Evolutionary conservation across 2,113 vertebrate genomes (phyloP).

Genomic region (Canis aureus): DNA sequence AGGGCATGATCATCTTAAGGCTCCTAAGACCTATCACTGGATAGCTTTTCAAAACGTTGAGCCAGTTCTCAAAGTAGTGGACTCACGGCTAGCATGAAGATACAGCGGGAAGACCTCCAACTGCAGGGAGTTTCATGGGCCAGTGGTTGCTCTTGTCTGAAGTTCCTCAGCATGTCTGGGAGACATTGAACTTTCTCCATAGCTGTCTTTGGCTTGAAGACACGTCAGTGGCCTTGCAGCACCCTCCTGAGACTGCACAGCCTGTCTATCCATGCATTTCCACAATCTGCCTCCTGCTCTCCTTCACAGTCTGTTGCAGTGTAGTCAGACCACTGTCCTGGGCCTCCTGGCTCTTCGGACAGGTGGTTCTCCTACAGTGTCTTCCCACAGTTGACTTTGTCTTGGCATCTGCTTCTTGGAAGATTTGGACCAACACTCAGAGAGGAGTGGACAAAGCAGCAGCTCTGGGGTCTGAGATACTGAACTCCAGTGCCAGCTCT

Average conservation of each 20-base stretch:
- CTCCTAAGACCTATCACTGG: not conserved
- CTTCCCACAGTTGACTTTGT: not conserved
- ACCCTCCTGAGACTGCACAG: not conserved
- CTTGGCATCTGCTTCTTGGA: not conserved
- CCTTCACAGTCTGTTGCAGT: not conserved
- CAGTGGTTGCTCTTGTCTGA: not conserved
- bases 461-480: not conserved
- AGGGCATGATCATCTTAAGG: not conserved
- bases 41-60: not conserved
- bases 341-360: not conserved
- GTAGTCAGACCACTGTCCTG: not conserved
- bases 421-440: accelerated
- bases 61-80: not conserved
- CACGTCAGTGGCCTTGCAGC: not conserved
- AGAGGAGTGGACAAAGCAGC: too few species aligned
- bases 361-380: too few species aligned
- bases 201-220: not conserved
- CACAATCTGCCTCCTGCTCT: not conserved
- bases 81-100: too few species aligned
- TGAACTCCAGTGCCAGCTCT: not conserved
- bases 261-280: not conserved
- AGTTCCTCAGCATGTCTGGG: not conserved
- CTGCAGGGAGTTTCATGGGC: accelerated
- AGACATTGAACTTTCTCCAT: too few species aligned
- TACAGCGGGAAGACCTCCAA: too few species aligned